Percentiles rank a stretch among this genome's conserved stretches.
phyloP scores from a whole-genome alignment of 2,797 vertebrate species.

The Setipinna tenuifilis region DNA sequence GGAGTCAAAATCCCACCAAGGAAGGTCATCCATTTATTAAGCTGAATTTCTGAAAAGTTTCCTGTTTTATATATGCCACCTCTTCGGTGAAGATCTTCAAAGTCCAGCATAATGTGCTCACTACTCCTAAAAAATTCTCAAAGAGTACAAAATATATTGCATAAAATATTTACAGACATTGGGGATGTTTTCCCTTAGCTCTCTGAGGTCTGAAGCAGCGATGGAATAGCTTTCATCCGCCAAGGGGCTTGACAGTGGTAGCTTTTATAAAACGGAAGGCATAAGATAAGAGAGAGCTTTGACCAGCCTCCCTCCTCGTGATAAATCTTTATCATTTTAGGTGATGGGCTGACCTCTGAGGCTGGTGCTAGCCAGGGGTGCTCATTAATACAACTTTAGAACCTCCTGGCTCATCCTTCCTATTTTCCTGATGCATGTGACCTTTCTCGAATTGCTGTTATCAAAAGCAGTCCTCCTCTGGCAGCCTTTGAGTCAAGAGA shows the following conservation, averaged over 20 bases:
- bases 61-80: slow-evolving; percentile 56
- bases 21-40: slow-evolving; percentile 47
- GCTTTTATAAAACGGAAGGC: slow-evolving; percentile 74
- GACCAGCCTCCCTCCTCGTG: slow-evolving; percentile 73
- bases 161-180: slow-evolving; percentile 80
- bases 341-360: slow-evolving; percentile 83
- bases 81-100: slow-evolving; percentile 51
- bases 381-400: slow-evolving; percentile 86
- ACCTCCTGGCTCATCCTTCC: slow-evolving; percentile 75
- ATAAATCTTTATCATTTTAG: slow-evolving; percentile 86
- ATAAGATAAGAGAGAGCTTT: slow-evolving; percentile 77
- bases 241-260: slow-evolving; percentile 74
- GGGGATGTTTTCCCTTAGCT: slow-evolving; percentile 67
- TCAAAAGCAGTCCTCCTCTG: slow-evolving; percentile 69
- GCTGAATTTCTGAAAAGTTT: slow-evolving; percentile 30
- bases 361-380: slow-evolving; percentile 70
- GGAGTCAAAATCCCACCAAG: slow-evolving; percentile 33
- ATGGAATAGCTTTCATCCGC: slow-evolving; percentile 76
- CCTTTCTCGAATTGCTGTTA: slow-evolving; percentile 78
- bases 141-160: slow-evolving; percentile 78
- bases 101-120: slow-evolving; percentile 64
- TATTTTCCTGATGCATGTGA: slow-evolving; percentile 80
- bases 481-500: slow-evolving; percentile 62
- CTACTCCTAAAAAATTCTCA: slow-evolving; percentile 70
- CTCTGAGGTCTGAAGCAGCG: slow-evolving; percentile 66